Base-by-base conservation (phyloP, 2,888 invertebrate species). In the Gymnosoma rotundatum region DNA sequence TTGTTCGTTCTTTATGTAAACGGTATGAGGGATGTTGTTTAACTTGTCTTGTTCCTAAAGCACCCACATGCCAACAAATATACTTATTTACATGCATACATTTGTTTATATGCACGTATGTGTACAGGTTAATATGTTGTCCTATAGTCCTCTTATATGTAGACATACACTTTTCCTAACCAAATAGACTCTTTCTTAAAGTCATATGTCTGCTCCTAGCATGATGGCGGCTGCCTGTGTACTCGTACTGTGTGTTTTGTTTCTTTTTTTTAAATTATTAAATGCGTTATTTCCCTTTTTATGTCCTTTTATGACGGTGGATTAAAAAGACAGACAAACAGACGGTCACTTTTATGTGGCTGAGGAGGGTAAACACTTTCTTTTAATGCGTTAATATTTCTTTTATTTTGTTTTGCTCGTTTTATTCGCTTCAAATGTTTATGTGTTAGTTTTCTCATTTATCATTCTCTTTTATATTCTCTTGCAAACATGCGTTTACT, bases 391-490 rank as follows among this genome's bases (percentile, higher is more conserved):
- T 83, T 78, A 42, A 21, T 2, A 36, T 70, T 64, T 67, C 4
- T 25, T 25, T 25, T 75, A 56, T 48, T 84, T 78, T 81, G 73
- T 81, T 84, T 81, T 80, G 80, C 78, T 84, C 63, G 12, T 81
- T 78, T 78, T 74, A 66, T 81, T 78, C 64, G 80, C 6, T 60
- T 32, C 14, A n/a, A 16, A 45, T 8, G 3, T 64, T 2, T 5
- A 52, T 52, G 70, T 70, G n/a, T 74, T 45, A 36, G 54, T 67
- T 70, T 74, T 75, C 74, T 60, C 70, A 70, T 54, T 38, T 36
- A 9, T 9, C n/a, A 45, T 32, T 42, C 61, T 69, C 78, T 61
- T n/a, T 50, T 1, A 5, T 20, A 18, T 16, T 32, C 50, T 66
- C 36, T 14, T 42, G 42, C 6, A 5, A 10, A n/a, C 18, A 18